These are phyloP conservation scores for Drosophila anceps DNA, from an alignment of 2,888 invertebrate species.

Conservation along the genomic window DNA sequence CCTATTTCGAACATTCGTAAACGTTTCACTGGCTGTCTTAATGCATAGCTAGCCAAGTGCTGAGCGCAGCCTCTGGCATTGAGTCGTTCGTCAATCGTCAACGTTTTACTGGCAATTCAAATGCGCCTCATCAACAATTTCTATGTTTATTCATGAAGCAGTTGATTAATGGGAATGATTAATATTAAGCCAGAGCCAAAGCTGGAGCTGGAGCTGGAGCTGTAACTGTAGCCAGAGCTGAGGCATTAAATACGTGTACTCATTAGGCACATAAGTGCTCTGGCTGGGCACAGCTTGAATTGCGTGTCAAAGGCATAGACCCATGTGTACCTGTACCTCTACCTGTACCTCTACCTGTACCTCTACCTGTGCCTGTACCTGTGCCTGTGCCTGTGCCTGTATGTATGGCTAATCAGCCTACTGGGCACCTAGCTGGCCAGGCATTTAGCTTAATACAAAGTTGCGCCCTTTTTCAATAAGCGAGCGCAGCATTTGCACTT, in stretches of 20 bases:
- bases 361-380: background rate
- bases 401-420: slow-evolving; percentile 16
- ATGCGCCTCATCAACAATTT: slow-evolving; percentile 2
- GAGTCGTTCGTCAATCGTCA: slow-evolving; percentile 5
- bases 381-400: background rate
- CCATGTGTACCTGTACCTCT: background rate
- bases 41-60: background rate
- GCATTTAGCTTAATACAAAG: slow-evolving; percentile 43
- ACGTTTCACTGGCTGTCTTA: background rate
- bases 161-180: slow-evolving; percentile 31
- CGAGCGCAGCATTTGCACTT: background rate
- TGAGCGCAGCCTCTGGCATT: background rate
- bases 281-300: slow-evolving; percentile 42
- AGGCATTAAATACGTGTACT: slow-evolving; percentile 18
- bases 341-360: slow-evolving; percentile 7
- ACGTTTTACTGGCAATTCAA: slow-evolving; percentile 22
- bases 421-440: background rate
- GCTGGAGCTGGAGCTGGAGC: background rate
- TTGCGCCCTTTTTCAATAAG: slow-evolving; percentile 32
- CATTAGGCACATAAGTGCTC: slow-evolving; percentile 33
- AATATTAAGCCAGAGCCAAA: slow-evolving; percentile 8
- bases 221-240: background rate
- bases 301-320: slow-evolving; percentile 39
- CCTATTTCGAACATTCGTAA: background rate
- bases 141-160: slow-evolving; percentile 23